Percentiles rank a stretch among this genome's conserved stretches.
Evolutionary conservation across 2,888 invertebrate species (phyloP).

Genomic region (Idaea dimidiata): DNA sequence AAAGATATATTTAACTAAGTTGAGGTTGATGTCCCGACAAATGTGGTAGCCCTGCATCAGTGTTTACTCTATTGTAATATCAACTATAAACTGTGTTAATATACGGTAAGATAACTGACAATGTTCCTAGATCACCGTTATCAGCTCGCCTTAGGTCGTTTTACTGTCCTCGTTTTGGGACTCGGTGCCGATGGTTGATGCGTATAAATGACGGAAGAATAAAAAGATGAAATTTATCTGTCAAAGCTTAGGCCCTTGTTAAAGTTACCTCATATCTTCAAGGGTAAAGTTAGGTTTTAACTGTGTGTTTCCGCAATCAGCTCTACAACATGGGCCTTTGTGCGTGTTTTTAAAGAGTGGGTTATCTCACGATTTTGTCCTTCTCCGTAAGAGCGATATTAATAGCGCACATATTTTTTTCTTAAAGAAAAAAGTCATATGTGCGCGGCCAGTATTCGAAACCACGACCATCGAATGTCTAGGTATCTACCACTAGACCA

Average conservation of each 20-base stretch:
- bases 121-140: conserved; percentile 62
- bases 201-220: conserved; percentile 26
- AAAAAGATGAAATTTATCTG: conserved; percentile 10
- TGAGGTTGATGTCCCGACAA: conserved; percentile 34
- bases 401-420: no score
- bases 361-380: no score
- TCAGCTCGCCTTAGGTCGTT: conserved; percentile 66
- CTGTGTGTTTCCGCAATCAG: no score
- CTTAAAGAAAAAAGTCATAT: no score
- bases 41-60: conserved; percentile 31
- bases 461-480: no score
- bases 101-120: conserved; percentile 50
- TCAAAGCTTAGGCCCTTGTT: background rate
- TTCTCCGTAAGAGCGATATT: no score
- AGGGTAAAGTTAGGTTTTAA: no score
- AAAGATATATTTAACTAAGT: conserved; percentile 34
- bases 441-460: no score
- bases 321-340: no score
- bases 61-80: conserved; percentile 44
- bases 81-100: conserved; percentile 46
- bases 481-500: no score
- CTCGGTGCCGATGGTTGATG: conserved; percentile 40
- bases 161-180: conserved; percentile 61
- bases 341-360: no score
- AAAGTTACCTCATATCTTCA: background rate